These are phyloP conservation scores for Desmophyllum pertusum DNA, from an alignment of 92 coral and sea anemone genomes.

Conservation along the genomic window DNA sequence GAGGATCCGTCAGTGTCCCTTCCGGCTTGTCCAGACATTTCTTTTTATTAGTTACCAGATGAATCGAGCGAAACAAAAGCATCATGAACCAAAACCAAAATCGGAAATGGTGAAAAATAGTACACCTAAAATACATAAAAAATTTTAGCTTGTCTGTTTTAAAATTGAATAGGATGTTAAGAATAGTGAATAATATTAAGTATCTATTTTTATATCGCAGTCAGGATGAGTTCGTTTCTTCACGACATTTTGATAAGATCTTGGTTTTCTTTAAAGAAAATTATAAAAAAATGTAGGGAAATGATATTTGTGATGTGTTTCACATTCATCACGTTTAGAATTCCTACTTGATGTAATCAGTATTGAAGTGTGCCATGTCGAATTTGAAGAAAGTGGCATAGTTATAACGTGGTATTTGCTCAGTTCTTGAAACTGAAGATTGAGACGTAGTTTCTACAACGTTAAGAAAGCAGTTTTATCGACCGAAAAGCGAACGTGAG, in stretches of 20 bases:
- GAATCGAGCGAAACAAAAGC: not conserved
- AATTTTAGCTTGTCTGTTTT: not conserved
- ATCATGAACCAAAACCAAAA: not conserved
- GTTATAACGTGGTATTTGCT: not conserved
- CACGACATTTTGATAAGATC: not conserved
- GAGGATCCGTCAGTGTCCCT: too few relatives aligned
- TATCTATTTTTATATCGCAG: not conserved
- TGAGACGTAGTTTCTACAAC: not conserved
- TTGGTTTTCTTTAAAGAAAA: not conserved
- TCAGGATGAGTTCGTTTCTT: not conserved
- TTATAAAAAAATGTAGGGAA: not conserved
- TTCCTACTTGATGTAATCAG: not conserved
- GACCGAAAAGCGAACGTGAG: not conserved
- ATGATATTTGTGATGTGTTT: not conserved
- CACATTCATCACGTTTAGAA: not conserved
- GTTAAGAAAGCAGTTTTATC: not conserved
- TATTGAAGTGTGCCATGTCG: not conserved
- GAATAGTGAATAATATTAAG: not conserved
- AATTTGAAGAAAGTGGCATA: not conserved
- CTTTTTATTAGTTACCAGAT: not conserved
- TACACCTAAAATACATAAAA: not conserved
- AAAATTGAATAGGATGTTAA: not conserved
- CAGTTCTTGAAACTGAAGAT: not conserved
- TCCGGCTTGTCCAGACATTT: not conserved
- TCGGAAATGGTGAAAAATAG: not conserved